Percentiles rank a stretch among this genome's conserved stretches.
phyloP scores from a whole-genome alignment of 2,113 vertebrate species.

The Grammatotria lemairii region DNA sequence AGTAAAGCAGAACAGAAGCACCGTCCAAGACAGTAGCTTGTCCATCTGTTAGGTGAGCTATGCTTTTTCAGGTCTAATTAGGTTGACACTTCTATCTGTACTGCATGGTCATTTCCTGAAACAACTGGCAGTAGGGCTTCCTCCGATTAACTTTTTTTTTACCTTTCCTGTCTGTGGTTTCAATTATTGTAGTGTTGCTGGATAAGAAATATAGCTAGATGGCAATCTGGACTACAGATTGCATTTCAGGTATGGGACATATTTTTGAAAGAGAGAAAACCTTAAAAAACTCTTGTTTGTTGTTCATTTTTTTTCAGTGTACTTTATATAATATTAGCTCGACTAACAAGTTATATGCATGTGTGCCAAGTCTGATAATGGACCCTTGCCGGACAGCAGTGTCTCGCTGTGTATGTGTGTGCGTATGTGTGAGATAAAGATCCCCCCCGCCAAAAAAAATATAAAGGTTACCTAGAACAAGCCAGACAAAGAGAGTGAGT shows the following conservation, averaged over 20 bases:
- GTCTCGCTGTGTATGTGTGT: neutral
- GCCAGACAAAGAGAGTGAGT: neutral
- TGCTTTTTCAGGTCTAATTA: constrained; percentile 20
- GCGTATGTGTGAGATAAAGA: neutral
- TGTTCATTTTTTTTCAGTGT: neutral
- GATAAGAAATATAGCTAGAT: neutral
- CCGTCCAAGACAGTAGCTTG: constrained; percentile 1
- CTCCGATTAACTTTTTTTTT: neutral
- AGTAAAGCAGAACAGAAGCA: neutral
- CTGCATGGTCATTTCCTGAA: constrained; percentile 27
- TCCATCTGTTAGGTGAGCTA: constrained; percentile 16
- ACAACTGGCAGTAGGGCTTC: constrained; percentile 1
- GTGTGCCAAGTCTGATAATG: neutral
- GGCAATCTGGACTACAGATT: neutral
- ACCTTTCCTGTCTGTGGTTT: neutral
- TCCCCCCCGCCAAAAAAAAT: neutral
- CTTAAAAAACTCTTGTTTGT: neutral
- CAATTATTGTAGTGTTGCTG: neutral
- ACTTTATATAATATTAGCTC: neutral
- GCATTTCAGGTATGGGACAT: neutral
- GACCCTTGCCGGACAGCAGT: neutral
- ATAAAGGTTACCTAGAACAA: neutral
- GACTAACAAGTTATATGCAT: neutral
- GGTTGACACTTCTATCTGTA: constrained; percentile 24
- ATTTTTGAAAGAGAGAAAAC: neutral